These are phyloP conservation scores for Oscheius sp. DNA, from an alignment of 2,888 invertebrate genomes.

Conservation along the genomic window DNA sequence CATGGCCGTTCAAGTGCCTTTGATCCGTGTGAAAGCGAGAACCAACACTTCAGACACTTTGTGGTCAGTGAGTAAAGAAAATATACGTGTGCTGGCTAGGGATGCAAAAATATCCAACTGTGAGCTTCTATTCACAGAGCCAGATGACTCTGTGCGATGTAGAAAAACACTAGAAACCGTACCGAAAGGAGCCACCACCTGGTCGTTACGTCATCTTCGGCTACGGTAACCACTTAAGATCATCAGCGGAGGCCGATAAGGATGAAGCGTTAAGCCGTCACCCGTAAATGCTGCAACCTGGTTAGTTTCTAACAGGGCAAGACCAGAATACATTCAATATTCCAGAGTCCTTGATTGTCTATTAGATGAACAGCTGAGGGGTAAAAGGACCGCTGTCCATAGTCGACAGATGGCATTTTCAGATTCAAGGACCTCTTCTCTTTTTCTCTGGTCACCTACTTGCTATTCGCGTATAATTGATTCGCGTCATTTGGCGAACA, in stretches of 20 bases:
- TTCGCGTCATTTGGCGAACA: too few relatives aligned
- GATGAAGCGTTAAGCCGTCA: too few relatives aligned
- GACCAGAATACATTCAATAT: neutral
- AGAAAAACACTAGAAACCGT: conserved; percentile 25
- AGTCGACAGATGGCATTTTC: conserved; percentile 17
- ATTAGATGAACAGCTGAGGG: neutral
- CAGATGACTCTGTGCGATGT: conserved; percentile 17
- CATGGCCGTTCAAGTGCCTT: conserved; percentile 17
- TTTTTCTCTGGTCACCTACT: conserved; percentile 7
- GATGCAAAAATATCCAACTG: neutral
- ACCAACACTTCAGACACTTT: conserved; percentile 14
- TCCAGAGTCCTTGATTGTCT: neutral
- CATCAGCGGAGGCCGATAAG: neutral
- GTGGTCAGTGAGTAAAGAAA: conserved; percentile 24
- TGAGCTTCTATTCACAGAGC: conserved; percentile 4
- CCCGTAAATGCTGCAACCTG: too few relatives aligned
- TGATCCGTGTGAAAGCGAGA: conserved; percentile 29
- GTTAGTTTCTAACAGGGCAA: neutral
- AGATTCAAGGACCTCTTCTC: conserved; percentile 20
- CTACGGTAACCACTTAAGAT: conserved; percentile 27
- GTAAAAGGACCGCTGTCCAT: neutral
- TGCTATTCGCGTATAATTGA: conserved; percentile 14
- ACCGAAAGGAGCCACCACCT: conserved; percentile 21
- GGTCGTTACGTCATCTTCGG: conserved; percentile 17
- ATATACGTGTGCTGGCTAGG: neutral